These are phyloP conservation scores for Haemorhous mexicanus DNA, from an alignment of 2,113 vertebrate genomes.

Conservation along the genomic window DNA sequence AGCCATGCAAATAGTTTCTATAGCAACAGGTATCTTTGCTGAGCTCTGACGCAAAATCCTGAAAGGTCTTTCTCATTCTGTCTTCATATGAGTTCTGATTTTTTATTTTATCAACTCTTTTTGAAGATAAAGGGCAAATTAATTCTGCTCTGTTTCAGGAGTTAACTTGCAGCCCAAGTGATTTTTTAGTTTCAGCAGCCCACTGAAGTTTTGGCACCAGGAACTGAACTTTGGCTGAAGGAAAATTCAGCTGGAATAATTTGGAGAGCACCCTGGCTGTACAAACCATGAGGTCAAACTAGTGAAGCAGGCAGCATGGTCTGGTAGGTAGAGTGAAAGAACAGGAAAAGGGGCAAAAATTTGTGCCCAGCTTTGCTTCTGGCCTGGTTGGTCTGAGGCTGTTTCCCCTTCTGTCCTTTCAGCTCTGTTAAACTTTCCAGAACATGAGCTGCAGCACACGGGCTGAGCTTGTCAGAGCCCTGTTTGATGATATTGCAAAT, in stretches of 20 bases:
- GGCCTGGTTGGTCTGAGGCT: not conserved
- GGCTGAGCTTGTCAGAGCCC: not conserved
- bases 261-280: not conserved
- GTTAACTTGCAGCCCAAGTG: not conserved
- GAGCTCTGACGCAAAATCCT: constrained; percentile 42
- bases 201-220: not conserved
- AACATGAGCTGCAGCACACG: not conserved
- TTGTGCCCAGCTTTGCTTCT: not conserved
- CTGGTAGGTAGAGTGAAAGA: not conserved
- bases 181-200: not conserved
- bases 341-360: accelerated
- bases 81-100: not conserved
- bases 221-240: not conserved
- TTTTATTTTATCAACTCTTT: not conserved
- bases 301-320: not conserved
- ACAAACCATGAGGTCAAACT: not conserved
- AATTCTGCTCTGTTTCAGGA: not conserved
- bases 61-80: constrained; percentile 38
- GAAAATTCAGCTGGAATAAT: not conserved
- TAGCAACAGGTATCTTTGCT: constrained; percentile 67
- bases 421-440: not conserved
- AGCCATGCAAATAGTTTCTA: constrained; percentile 70
- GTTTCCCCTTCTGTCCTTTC: not conserved
- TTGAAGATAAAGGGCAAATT: not conserved
- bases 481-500: not conserved